These are phyloP conservation scores for Spodoptera littoralis DNA, from an alignment of 2,888 invertebrate genomes.

Conservation along the genomic window DNA sequence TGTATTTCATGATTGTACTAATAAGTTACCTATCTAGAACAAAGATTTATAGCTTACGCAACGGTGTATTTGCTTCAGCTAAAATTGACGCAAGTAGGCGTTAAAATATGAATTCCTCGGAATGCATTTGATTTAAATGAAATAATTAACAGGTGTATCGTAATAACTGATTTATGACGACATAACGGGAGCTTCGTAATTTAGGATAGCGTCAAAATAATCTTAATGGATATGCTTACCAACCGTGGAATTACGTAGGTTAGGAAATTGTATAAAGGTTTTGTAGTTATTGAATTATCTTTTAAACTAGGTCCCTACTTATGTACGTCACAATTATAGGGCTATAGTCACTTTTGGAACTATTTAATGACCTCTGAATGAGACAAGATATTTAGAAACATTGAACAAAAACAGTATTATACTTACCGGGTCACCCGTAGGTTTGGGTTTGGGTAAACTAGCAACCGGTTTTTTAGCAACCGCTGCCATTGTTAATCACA, in stretches of 20 bases:
- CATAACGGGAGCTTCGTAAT: slow-evolving; percentile 28
- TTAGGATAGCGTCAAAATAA: slow-evolving; percentile 19
- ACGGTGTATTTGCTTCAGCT: slow-evolving; percentile 9
- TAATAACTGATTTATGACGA: slow-evolving; percentile 32
- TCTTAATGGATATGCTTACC: slow-evolving; percentile 10
- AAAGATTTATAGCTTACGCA: slow-evolving; percentile 19
- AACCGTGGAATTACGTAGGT: neutral
- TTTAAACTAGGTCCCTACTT: no score
- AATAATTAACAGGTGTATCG: slow-evolving; percentile 46
- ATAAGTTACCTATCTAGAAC: slow-evolving; percentile 6
- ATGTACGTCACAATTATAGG: no score
- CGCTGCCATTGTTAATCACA: slow-evolving; percentile 80
- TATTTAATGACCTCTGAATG: slow-evolving; percentile 63
- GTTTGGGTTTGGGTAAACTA: slow-evolving; percentile 63
- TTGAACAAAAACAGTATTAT: slow-evolving; percentile 40
- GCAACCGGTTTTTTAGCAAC: slow-evolving; percentile 77
- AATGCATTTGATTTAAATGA: slow-evolving; percentile 28
- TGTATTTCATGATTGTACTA: neutral
- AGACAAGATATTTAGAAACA: slow-evolving; percentile 22
- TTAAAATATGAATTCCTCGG: slow-evolving; percentile 39
- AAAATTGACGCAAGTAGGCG: slow-evolving; percentile 34
- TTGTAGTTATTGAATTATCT: neutral
- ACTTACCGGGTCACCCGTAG: slow-evolving; percentile 78
- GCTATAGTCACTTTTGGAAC: neutral
- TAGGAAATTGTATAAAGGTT: slow-evolving; percentile 3